Percentiles rank a stretch among this genome's conserved stretches.
phyloP scores from a whole-genome alignment of 2,113 vertebrate genomes.

The Megaceryle maxima region DNA sequence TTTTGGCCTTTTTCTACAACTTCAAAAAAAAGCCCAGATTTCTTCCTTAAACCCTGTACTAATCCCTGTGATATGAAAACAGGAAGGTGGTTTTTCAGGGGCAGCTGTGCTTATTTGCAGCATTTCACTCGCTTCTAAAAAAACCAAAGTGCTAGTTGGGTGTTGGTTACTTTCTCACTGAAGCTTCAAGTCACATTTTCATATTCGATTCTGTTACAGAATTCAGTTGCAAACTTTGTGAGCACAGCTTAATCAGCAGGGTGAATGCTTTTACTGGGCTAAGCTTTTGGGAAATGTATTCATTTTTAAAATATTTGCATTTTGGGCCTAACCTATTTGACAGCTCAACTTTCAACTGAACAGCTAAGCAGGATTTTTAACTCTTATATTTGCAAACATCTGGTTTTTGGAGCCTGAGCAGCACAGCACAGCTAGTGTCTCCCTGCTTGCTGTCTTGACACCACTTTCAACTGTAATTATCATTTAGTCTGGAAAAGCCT shows the following conservation, averaged over 20 bases:
- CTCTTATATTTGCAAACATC: not conserved
- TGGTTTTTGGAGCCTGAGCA: not conserved
- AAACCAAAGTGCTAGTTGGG: not conserved
- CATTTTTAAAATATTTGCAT: not conserved
- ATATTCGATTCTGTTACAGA: not conserved
- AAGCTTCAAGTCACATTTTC: not conserved
- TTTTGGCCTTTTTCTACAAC: not conserved
- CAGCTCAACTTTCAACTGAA: not conserved
- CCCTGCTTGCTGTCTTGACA: not conserved
- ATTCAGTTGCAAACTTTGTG: not conserved
- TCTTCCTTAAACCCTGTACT: not conserved
- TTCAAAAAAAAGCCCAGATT: not conserved
- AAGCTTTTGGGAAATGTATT: not conserved
- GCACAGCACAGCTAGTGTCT: not conserved
- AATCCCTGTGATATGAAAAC: fast-evolving
- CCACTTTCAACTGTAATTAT: not conserved
- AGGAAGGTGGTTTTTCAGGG: not conserved
- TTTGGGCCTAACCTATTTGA: not conserved
- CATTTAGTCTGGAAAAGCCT: not conserved
- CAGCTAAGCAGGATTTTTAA: not conserved
- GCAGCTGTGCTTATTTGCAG: not conserved
- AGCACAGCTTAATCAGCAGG: not conserved
- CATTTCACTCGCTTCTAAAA: not conserved
- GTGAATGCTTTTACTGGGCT: not conserved
- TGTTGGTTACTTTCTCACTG: not conserved